Conservation (phyloP, 2,888 invertebrate genomes). For the Luffia ferchaultella region DNA sequence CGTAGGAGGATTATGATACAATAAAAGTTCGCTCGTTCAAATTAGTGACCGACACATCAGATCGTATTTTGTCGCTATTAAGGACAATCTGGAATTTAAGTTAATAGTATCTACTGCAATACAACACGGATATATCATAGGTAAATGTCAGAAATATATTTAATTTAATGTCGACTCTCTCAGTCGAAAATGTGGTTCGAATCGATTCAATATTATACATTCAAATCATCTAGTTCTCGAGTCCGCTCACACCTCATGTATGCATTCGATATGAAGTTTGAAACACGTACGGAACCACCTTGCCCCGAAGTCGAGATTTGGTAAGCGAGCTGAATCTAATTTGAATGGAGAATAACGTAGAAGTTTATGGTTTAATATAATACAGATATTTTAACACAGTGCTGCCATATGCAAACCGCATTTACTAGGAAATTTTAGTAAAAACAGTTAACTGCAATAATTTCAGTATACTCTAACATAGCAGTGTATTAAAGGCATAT, state of each 20-base stretch:
- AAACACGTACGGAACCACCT: constrained; percentile 19
- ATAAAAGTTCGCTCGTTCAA: no score
- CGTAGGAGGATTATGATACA: no score
- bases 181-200: constrained; percentile 11
- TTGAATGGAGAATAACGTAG: neutral
- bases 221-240: constrained; percentile 35
- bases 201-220: constrained; percentile 35
- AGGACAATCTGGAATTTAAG: no score
- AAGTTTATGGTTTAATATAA: neutral
- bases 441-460: no score
- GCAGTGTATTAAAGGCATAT: no score
- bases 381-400: neutral
- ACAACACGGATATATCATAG: no score
- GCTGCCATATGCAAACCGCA: neutral
- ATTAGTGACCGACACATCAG: no score
- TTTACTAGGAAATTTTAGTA: neutral
- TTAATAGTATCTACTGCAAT: no score
- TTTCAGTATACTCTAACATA: no score
- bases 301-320: neutral
- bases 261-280: constrained; percentile 29
- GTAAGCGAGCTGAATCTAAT: neutral
- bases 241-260: constrained; percentile 28
- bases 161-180: no score
- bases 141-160: no score
- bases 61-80: no score